Evolutionary conservation across 2,888 invertebrate species (phyloP), one percentile per base, ranked within the genome.

Genomic region (Gonocerus acuteangulatus): DNA sequence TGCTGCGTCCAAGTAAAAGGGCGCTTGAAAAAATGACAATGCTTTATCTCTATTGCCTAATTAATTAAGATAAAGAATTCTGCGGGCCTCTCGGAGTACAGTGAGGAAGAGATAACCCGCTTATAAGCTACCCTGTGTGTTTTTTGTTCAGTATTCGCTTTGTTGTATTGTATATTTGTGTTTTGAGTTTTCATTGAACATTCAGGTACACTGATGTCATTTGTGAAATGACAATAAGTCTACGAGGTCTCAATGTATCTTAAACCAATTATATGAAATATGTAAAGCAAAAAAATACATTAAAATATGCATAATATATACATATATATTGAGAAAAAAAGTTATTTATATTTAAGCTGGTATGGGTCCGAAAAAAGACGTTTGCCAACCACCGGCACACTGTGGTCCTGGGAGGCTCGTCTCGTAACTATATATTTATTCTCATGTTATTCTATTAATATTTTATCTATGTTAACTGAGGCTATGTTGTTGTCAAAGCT

Each of bases 311-410:
- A 54, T 51, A 61, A 51, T 48, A 51, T 62, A 48, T 54, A 56
- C 58, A 61, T 49, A 42, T n/a, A n/a, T n/a, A n/a, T n/a, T n/a
- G n/a, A n/a, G 48, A 54, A 62, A 60, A 66, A 54, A 58, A 62
- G 48, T 61, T 63, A 54, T 61, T 42, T 58, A 48, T 57, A 66
- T 57, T 60, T 60, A 68, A 70, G 70, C 70, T 70, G 70, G 70
- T 70, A 65, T 69, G 70, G 70, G 70, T 69, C 70, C 70, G 70
- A 70, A 69, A 45, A 45, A 62, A 61, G 56, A 63, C 54, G 60
- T 58, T 58, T 58, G 65, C 65, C 62, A 65, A 58, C 65, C 58
- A 52, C 45, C 49, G 34, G 42, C 49, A 47, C 48, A 48, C 44
- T 59, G 61, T 60, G 60, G 54, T 61, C 51, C 66, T 66, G 67